Evolutionary conservation across 2,888 invertebrate genomes (phyloP).

Genomic region (Formica aserva): DNA sequence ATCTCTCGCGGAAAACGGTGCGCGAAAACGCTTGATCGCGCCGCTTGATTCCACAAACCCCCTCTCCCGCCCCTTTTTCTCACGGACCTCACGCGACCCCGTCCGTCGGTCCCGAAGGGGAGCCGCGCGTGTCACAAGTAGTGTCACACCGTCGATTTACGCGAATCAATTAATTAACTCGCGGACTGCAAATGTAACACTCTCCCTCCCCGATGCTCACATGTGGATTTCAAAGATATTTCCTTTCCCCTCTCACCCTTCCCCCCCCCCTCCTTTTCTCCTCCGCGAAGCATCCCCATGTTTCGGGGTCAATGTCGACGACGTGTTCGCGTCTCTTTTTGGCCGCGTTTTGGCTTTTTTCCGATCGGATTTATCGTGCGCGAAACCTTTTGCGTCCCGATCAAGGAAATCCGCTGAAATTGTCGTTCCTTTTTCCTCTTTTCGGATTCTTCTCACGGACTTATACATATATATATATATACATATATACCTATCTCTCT

Average conservation of each 20-base stretch:
- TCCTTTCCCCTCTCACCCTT: not conserved
- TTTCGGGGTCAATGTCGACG: not conserved
- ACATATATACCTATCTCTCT: slow-evolving; percentile 21
- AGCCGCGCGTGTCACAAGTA: not conserved
- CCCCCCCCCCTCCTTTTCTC: not conserved
- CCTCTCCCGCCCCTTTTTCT: slow-evolving; percentile 47
- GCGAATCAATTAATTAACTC: not conserved
- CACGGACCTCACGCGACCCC: not conserved
- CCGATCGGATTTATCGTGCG: slow-evolving; percentile 21
- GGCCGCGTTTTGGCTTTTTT: slow-evolving; percentile 26
- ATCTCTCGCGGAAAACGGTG: slow-evolving; percentile 63
- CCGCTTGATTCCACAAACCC: slow-evolving; percentile 67
- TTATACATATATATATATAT: not conserved
- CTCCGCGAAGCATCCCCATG: not conserved
- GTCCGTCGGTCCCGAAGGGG: slow-evolving; percentile 10
- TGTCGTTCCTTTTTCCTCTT: slow-evolving; percentile 26
- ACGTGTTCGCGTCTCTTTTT: slow-evolving; percentile 3
- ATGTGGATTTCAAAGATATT: not conserved
- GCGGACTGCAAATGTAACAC: not conserved
- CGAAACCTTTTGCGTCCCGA: not conserved
- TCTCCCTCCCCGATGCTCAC: not conserved
- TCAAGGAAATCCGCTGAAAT: not conserved
- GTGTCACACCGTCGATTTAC: not conserved
- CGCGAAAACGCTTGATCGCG: slow-evolving; percentile 66
- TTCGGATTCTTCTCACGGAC: slow-evolving; percentile 32